Base-by-base conservation (phyloP, 2,113 vertebrate species). In the Mixornis gularis region DNA sequence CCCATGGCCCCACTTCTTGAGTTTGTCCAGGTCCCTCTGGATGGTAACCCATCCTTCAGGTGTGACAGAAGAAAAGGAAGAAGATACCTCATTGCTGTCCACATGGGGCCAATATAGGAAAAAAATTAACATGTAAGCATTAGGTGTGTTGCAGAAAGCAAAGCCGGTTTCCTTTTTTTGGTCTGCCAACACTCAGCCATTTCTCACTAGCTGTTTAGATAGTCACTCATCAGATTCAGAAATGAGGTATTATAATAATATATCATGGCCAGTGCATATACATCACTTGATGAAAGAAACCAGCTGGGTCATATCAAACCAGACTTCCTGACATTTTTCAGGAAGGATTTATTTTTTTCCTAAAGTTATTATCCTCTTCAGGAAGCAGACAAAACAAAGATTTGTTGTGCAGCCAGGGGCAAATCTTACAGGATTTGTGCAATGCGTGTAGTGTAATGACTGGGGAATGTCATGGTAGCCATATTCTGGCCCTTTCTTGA, bases 341-440 rank as follows among this genome's bases (percentile, higher is more conserved):
- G 55, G 88, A 90, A 92, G 27, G 60, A 58, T 52, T 92, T 93
- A 3, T 80, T 87, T 74, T 63, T 80, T 63, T 93, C n/a, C 78
- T 87, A n/a, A 66, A 89, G 70, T 85, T 87, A 81, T 60, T 76
- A 77, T 79, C 49, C 82, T 79, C 40, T 79, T 65, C 80, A 81
- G 92, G 70, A 95, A 90, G 66, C 80, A 81, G 65, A 94, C 52
- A 64, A 92, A 95, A 74, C 69, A 90, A 93, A 86, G 90, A 89
- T 60, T 34, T 81, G 49, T 80, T 76, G 36, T 58, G 58, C 83
- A 90, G 85, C 69, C 79, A 89, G 44, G 58, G 58, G 53, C 77
- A 94, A 79, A 76, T 89, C 70, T 89, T 76, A 53, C 30, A 93
- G 58, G 78, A 85, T 89, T 79, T 94, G 81, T 92, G 53, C 77